Evolutionary conservation across 2,888 invertebrate species (phyloP).

Genomic region (Julus scanicus): DNA sequence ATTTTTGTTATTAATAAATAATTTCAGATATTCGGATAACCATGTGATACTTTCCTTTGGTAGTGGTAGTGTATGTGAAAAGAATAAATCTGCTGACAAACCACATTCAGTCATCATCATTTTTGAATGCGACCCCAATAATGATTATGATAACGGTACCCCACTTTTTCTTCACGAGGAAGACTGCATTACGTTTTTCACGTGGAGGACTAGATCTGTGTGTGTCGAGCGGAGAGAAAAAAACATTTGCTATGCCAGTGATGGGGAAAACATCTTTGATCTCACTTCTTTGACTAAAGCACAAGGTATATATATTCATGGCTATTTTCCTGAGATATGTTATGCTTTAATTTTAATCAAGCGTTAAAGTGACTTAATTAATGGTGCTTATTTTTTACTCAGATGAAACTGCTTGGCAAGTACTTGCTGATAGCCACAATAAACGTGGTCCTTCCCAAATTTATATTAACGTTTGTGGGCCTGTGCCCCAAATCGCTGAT

Average conservation of each 20-base stretch:
- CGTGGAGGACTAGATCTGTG: constrained; percentile 53
- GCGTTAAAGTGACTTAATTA: too few species aligned
- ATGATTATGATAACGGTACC: not conserved
- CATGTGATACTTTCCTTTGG: constrained; percentile 50
- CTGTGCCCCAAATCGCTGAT: constrained; percentile 13
- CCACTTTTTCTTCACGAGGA: constrained; percentile 54
- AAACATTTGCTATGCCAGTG: constrained; percentile 48
- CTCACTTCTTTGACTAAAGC: constrained; percentile 48
- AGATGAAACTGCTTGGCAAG: constrained; percentile 50
- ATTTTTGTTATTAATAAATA: not conserved
- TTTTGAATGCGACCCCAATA: constrained; percentile 46
- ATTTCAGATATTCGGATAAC: constrained; percentile 54
- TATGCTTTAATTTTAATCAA: not conserved
- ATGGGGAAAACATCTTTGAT: constrained; percentile 52
- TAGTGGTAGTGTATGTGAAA: constrained; percentile 35
- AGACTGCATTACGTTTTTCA: constrained; percentile 55
- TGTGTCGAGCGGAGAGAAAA: constrained; percentile 50
- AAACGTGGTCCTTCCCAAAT: constrained; percentile 17
- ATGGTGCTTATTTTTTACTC: not conserved
- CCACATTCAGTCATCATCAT: constrained; percentile 48
- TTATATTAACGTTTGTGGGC: constrained; percentile 56
- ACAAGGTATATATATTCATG: not conserved
- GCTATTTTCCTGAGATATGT: not conserved
- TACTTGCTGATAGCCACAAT: not conserved
- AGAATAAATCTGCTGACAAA: not conserved